Base-by-base conservation (phyloP, 2,888 invertebrate genomes). In the Phalera bucephala region DNA sequence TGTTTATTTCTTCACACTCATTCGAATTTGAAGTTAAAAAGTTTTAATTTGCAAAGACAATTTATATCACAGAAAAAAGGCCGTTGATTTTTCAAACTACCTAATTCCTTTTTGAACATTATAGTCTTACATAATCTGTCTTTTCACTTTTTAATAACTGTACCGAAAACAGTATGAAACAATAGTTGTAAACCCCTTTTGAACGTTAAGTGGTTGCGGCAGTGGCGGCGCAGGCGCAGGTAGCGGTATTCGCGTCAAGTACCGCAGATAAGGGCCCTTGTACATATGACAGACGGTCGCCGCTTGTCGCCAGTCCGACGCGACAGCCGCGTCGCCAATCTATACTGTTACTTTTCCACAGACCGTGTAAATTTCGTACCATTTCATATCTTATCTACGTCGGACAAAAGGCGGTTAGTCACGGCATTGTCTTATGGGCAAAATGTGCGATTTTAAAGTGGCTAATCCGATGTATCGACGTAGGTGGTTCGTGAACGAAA, bases 221-320 rank as follows among this genome's bases (percentile, higher is more conserved):
- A 56, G 56, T 59, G 70, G 69, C 70, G 75, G 63, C 58, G 72
- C 81, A 77, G 75, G 80, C 37, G 33, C 52, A 59, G 57, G 57
- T 83, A 82, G 72, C 77, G 76, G 61, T 71, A 55, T 69, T 70
- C 64, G 66, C 64, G 66, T 75, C 77, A 76, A 81, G 78, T 79
- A 63, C 60, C 37, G 32, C 51, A 69, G 72, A 80, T 75, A 77
- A 80, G 64, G 44, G 52, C 52, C 45, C 57, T 52, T 56, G 48
- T 47, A 41, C 48, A 53, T 45, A 44, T 50, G 43, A 44, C 49
- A 51, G 61, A 56, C 61, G 29, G 55, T 58, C 14, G 14, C 27
- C 27, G 27, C 27, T 7, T 55, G 50, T 28, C 47, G 43, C 40
- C 53, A 38, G 41, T 50, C 37, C 40, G 38, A 29, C 40, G 64